Evolutionary conservation across 2,888 invertebrate species (phyloP), one percentile per base, ranked within the genome.

Genomic region (Gryllus longicercus): DNA sequence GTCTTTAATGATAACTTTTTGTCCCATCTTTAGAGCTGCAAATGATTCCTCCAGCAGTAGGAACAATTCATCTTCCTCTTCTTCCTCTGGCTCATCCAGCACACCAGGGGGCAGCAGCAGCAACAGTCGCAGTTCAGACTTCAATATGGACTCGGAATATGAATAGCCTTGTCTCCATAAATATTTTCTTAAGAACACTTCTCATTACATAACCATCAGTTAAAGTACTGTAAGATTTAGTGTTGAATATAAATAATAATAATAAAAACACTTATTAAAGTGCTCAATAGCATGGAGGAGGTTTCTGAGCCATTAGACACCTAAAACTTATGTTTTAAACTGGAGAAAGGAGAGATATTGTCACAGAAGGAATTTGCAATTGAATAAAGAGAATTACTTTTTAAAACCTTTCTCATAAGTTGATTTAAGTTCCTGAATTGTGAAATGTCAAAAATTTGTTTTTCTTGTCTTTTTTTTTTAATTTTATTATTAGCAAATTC

Each of bases 101-200:
- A 81, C 80, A 18, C 79, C 80, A 74, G 78, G 80, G 23, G 80
- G 80, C 74, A 81, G 81, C 74, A 78, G 80, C 23, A 80, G 80
- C 25, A 80, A 79, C 18, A 74, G 79, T 25, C 80, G 74, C 10
- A 79, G 79, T 21, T 78, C 81, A 75, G 82, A 82, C 75, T 82
- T 79, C 51, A 80, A 82, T 74, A 82, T 82, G 82, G 82, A 82
- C 74, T 63, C 79, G 75, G 82, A 82, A 79, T 81, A 79, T 79
- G 82, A 82, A 74, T 82, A 82, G 79, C 80, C 79, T 51, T 77
- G 63, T 63, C 63, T 63, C 63, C n/a, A 14, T 63, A 18, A 63
- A 18, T 63, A 63, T 63, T 63, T 63, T 63, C 63, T 63, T 63
- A 63, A 63, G 63, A 63, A 63, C 63, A 63, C 63, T 63, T 63